A percentile compares a stretch with the other conserved stretches of the same genome.
Conservation (phyloP, 2,113 vertebrate species). For the Sisor rabdophorus region DNA sequence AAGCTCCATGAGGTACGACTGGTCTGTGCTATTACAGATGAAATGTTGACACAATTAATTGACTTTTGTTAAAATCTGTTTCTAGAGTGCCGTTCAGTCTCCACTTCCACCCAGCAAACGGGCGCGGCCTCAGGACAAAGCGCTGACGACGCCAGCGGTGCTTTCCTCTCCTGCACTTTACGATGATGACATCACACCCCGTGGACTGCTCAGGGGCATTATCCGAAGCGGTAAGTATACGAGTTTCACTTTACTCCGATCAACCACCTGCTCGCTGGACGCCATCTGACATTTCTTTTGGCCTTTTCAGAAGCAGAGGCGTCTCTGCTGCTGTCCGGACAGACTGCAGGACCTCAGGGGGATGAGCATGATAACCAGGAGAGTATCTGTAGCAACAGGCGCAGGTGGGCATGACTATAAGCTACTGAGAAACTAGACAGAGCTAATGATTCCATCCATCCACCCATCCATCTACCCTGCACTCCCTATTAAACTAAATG, state of each 20-base stretch:
- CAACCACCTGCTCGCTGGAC: too few relatives aligned
- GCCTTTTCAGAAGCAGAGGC: slow-evolving; percentile 59
- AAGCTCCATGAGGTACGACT: slow-evolving; percentile 61
- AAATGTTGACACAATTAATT: not conserved
- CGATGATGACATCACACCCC: slow-evolving; percentile 62
- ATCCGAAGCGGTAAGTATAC: slow-evolving; percentile 59
- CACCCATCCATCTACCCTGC: too few relatives aligned
- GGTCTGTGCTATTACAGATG: too few relatives aligned
- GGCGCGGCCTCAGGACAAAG: slow-evolving; percentile 4
- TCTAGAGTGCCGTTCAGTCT: slow-evolving; percentile 59
- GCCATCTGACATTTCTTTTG: not conserved
- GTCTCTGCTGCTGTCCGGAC: slow-evolving; percentile 59
- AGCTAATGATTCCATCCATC: not conserved
- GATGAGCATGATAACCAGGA: slow-evolving; percentile 39
- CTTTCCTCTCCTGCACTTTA: slow-evolving; percentile 38
- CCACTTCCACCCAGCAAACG: slow-evolving; percentile 44
- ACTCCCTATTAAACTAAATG: too few relatives aligned
- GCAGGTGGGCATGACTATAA: slow-evolving; percentile 50
- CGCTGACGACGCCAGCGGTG: not conserved
- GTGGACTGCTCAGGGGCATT: slow-evolving; percentile 66
- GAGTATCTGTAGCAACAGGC: slow-evolving; percentile 31
- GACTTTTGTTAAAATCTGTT: not conserved
- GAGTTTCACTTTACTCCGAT: too few relatives aligned
- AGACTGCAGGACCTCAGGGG: slow-evolving; percentile 7
- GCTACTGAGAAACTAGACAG: not conserved